These are phyloP conservation scores for Rallus limicola DNA, from an alignment of 2,113 vertebrate genomes.

Conservation along the genomic window DNA sequence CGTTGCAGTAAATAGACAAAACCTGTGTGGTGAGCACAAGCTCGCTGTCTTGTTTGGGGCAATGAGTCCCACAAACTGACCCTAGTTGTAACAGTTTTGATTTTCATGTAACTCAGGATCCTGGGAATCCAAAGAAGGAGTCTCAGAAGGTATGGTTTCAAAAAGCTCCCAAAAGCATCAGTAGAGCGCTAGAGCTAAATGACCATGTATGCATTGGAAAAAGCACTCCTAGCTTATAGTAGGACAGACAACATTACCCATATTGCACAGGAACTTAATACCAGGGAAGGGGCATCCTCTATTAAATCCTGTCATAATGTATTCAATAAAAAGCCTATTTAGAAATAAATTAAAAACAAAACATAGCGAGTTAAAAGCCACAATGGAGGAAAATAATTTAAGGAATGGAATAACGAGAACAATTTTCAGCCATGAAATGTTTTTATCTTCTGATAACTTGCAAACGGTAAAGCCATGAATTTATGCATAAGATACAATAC, in stretches of 20 bases:
- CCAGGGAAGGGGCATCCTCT: not conserved
- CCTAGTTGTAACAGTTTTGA: not conserved
- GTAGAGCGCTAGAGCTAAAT: not conserved
- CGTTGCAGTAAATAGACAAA: not conserved
- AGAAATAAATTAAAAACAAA: conserved; percentile 74
- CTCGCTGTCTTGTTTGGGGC: not conserved
- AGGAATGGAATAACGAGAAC: conserved; percentile 56
- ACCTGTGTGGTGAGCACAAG: accelerated
- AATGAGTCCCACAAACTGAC: conserved; percentile 19
- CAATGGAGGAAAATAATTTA: conserved; percentile 59
- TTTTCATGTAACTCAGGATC: conserved; percentile 20
- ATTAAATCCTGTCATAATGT: conserved; percentile 44
- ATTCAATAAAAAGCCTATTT: conserved; percentile 67
- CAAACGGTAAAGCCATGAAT: conserved; percentile 21
- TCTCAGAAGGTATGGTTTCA: not conserved
- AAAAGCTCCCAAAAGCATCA: not conserved
- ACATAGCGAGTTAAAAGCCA: conserved; percentile 42
- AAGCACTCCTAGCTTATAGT: not conserved
- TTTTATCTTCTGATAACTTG: conserved; percentile 64
- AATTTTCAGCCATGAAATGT: conserved; percentile 67
- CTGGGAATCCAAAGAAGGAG: not conserved
- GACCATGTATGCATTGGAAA: not conserved
- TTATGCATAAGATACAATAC: conserved; percentile 45
- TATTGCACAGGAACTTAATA: not conserved
- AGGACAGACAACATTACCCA: not conserved